Conservation (phyloP, 1,140 invertebrate species). For the Melanaphis sacchari region DNA sequence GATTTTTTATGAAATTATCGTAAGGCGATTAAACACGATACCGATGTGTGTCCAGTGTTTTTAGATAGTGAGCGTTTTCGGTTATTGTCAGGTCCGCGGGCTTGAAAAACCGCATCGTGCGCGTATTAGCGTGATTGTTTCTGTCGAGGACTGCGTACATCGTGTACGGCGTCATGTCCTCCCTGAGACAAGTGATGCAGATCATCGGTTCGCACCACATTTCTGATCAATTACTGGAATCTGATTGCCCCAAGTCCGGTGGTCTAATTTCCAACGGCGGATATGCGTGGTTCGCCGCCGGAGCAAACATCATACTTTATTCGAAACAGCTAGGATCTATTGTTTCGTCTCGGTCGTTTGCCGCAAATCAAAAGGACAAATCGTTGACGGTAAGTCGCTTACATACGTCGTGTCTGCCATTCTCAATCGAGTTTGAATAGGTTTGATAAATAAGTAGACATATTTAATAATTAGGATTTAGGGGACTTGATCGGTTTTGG, state of each 20-base stretch:
- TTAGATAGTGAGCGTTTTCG: background rate
- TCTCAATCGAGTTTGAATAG: background rate
- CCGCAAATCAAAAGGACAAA: slow-evolving; percentile 14
- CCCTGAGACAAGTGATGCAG: slow-evolving; percentile 20
- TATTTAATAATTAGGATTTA: background rate
- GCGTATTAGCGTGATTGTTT: no score
- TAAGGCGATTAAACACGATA: background rate
- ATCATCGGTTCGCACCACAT: slow-evolving; percentile 3
- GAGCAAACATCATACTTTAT: background rate
- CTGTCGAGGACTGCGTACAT: background rate
- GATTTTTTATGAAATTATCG: background rate
- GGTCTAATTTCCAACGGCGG: background rate
- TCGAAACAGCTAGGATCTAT: slow-evolving; percentile 21
- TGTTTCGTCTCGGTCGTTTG: slow-evolving; percentile 17
- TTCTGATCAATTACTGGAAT: background rate
- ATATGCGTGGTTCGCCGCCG: slow-evolving; percentile 35
- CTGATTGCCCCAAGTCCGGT: background rate
- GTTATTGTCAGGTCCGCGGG: background rate
- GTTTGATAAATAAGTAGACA: background rate
- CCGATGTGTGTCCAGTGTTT: background rate
- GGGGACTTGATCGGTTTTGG: background rate
- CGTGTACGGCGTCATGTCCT: slow-evolving; percentile 1
- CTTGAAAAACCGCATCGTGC: background rate
- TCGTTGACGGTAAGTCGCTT: background rate
- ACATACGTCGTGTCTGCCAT: background rate